Conservation (phyloP, 1,140 invertebrate genomes). For the Drosophila prosaltans region DNA sequence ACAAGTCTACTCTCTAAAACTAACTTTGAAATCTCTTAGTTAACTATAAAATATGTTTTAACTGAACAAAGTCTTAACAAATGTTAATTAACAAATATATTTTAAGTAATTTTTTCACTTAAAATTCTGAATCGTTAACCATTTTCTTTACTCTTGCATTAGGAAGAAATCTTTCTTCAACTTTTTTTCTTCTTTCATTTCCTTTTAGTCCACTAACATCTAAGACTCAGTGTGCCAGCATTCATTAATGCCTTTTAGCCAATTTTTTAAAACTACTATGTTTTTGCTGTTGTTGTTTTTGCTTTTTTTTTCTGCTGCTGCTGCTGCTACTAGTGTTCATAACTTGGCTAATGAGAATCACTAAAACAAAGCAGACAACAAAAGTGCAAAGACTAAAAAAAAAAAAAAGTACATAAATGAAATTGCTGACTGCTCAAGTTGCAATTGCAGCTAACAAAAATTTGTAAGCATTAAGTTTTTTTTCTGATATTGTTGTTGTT, state of each 20-base stretch:
- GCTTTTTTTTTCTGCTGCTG: not conserved
- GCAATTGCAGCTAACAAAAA: constrained; percentile 49
- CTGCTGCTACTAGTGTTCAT: constrained; percentile 49
- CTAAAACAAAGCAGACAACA: constrained; percentile 49
- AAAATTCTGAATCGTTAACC: no score
- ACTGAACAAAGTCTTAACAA: no score
- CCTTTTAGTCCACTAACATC: not conserved
- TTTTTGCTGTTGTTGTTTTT: constrained; percentile 34
- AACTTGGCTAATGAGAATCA: constrained; percentile 76
- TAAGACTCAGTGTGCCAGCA: constrained; percentile 25
- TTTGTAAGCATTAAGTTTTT: constrained; percentile 71
- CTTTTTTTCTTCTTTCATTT: not conserved
- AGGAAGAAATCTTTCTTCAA: no score
- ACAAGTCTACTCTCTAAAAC: no score
- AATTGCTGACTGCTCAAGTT: constrained; percentile 34
- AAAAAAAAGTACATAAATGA: constrained; percentile 42
- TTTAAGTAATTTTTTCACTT: no score
- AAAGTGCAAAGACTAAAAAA: constrained; percentile 26
- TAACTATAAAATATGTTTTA: not conserved
- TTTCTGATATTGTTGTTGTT: constrained; percentile 24
- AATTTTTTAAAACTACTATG: constrained; percentile 41
- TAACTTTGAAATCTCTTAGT: no score
- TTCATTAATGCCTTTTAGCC: constrained; percentile 45
- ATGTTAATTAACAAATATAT: no score
- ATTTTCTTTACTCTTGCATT: no score